These are phyloP conservation scores for Chaenocephalus aceratus DNA, from an alignment of 2,113 vertebrate species.

Conservation along the genomic window DNA sequence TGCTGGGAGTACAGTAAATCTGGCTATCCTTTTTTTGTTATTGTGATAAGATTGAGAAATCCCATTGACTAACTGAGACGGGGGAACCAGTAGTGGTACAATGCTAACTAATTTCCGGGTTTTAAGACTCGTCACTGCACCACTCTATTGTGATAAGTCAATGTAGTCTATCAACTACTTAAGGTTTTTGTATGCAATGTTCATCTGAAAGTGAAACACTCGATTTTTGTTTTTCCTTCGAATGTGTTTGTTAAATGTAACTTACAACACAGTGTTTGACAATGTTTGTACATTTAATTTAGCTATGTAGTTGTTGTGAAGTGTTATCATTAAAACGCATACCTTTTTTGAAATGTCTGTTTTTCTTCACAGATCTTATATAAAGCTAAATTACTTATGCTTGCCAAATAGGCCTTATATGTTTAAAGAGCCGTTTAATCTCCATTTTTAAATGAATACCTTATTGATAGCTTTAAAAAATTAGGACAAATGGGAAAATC, in stretches of 20 bases:
- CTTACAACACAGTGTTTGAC: not conserved
- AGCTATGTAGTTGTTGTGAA: not conserved
- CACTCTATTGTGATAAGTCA: not conserved
- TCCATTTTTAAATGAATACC: not conserved
- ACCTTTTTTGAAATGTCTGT: not conserved
- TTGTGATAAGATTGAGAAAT: not conserved
- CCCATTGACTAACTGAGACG: too few relatives aligned
- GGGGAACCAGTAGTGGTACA: not conserved
- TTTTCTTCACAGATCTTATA: conserved; percentile 2
- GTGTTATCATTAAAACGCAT: not conserved
- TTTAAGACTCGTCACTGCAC: too few relatives aligned
- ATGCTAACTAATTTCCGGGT: too few relatives aligned
- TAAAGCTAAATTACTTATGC: not conserved
- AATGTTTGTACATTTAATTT: not conserved
- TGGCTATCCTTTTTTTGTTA: not conserved
- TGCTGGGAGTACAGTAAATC: not conserved
- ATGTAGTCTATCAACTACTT: not conserved
- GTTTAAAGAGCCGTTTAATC: not conserved
- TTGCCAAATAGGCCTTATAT: not conserved
- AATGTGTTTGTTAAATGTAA: conserved; percentile 3
- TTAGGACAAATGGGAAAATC: not conserved
- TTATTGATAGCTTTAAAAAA: not conserved
- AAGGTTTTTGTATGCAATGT: not conserved
- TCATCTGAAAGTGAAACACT: not conserved
- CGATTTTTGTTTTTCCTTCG: not conserved